Evolutionary conservation across 1,140 invertebrate species (phyloP).

Genomic region (Polypedilum pembai): DNA sequence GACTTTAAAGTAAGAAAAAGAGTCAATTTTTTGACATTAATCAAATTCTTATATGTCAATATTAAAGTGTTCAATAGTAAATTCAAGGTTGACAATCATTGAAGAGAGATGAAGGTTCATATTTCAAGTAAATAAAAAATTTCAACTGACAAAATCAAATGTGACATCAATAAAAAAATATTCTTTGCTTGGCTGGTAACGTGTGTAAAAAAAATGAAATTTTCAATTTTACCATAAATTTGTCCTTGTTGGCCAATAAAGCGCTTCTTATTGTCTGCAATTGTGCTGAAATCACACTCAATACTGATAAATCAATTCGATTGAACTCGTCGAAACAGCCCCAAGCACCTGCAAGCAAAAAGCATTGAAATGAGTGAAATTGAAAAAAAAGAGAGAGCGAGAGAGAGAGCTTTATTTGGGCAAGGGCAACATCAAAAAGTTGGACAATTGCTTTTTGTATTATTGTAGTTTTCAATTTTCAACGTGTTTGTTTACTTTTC

Average conservation of each 20-base stretch:
- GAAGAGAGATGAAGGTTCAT: neutral
- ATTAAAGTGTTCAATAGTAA: too few species aligned
- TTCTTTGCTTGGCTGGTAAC: neutral
- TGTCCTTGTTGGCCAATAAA: slow-evolving; percentile 60
- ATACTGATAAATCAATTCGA: slow-evolving; percentile 78
- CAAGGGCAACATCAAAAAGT: too few species aligned
- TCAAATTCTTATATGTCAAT: too few species aligned
- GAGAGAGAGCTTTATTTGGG: too few species aligned
- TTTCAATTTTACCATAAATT: slow-evolving; percentile 57
- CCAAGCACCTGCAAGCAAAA: slow-evolving; percentile 67
- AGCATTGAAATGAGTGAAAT: slow-evolving; percentile 60
- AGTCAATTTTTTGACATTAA: too few species aligned
- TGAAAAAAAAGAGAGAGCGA: slow-evolving; percentile 55
- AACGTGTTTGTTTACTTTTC: too few species aligned
- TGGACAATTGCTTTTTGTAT: too few species aligned
- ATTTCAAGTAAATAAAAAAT: neutral
- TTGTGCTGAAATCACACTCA: slow-evolving; percentile 86
- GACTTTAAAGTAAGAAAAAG: too few species aligned
- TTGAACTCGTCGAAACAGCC: slow-evolving; percentile 91
- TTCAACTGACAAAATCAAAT: neutral
- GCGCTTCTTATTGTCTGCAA: slow-evolving; percentile 81
- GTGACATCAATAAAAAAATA: slow-evolving; percentile 6
- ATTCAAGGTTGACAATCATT: neutral
- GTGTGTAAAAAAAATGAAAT: too few species aligned
- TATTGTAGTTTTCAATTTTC: too few species aligned